Percentiles rank a stretch among this genome's conserved stretches.
Evolutionary conservation across 2,797 vertebrate species (phyloP).

Genomic region (Mycteria americana): DNA sequence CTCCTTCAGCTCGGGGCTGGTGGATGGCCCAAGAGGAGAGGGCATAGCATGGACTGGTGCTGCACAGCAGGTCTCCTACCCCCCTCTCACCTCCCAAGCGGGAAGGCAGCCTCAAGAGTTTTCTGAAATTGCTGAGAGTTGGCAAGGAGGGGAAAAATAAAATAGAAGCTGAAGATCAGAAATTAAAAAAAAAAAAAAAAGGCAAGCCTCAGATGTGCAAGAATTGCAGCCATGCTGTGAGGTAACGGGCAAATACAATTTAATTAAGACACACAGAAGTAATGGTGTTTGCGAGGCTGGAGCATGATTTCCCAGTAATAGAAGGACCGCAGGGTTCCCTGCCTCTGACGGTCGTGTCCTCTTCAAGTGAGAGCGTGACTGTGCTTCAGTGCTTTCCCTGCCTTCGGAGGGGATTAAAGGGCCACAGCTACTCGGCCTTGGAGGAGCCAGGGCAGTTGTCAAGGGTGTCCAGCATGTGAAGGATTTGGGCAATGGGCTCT

Average conservation of each 20-base stretch:
- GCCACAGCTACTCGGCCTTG: rapidly evolving
- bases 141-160: not conserved
- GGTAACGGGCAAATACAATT: conserved; percentile 71
- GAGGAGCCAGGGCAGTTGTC: not conserved
- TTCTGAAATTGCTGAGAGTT: not conserved
- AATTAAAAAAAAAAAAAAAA: not conserved
- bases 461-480: rapidly evolving
- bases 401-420: not conserved
- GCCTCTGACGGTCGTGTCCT: not conserved
- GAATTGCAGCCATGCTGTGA: conserved; percentile 71
- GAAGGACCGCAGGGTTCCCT: conserved; percentile 54
- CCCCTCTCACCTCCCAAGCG: not conserved
- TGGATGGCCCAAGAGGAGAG: not conserved
- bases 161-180: conserved; percentile 37
- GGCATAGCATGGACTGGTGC: not conserved
- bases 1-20: not conserved
- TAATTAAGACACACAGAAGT: conserved; percentile 66
- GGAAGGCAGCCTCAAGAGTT: not conserved
- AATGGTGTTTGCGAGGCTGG: conserved; percentile 43
- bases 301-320: conserved; percentile 37
- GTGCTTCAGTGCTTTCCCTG: not conserved
- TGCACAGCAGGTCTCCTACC: not conserved
- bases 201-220: conserved; percentile 27
- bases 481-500: not conserved
- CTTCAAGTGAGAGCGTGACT: not conserved